Conservation (phyloP, 1,140 invertebrate species). For the Brachionus asplanchnoidis region DNA sequence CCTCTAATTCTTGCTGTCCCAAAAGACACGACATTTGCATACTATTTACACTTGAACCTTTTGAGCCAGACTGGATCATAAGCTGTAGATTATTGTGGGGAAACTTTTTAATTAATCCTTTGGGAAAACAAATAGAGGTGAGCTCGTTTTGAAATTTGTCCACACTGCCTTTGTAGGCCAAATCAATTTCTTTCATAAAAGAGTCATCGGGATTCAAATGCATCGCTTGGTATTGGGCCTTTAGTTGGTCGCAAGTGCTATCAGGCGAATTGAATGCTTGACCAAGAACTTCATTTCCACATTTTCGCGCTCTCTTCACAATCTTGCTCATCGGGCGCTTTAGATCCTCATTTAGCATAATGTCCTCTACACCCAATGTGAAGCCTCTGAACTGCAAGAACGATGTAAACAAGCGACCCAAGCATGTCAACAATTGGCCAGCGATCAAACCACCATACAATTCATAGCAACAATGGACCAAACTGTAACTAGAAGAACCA, state of each 20-base stretch:
- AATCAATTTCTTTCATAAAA: conserved; percentile 73
- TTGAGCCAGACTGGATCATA: conserved; percentile 96
- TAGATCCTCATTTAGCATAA: conserved; percentile 59
- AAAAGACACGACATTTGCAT: conserved; percentile 94
- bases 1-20: conserved; percentile 97
- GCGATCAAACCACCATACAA: conserved; percentile 83
- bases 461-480: conserved; percentile 88
- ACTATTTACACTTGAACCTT: conserved; percentile 84
- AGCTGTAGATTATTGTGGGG: conserved; percentile 91
- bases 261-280: conserved; percentile 67
- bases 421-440: conserved; percentile 73
- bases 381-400: conserved; percentile 86
- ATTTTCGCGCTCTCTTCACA: conserved; percentile 65
- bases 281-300: conserved; percentile 57
- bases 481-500: conserved; percentile 84
- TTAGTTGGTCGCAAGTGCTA: conserved; percentile 56
- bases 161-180: conserved; percentile 74
- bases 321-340: conserved; percentile 58
- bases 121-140: conserved; percentile 75
- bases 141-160: conserved; percentile 83
- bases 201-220: conserved; percentile 68
- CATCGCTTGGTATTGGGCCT: conserved; percentile 65
- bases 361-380: conserved; percentile 88
- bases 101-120: conserved; percentile 75
- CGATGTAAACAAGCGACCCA: conserved; percentile 83